Evolutionary conservation across 2,888 invertebrate species (phyloP).

Genomic region (Patella pellucida): DNA sequence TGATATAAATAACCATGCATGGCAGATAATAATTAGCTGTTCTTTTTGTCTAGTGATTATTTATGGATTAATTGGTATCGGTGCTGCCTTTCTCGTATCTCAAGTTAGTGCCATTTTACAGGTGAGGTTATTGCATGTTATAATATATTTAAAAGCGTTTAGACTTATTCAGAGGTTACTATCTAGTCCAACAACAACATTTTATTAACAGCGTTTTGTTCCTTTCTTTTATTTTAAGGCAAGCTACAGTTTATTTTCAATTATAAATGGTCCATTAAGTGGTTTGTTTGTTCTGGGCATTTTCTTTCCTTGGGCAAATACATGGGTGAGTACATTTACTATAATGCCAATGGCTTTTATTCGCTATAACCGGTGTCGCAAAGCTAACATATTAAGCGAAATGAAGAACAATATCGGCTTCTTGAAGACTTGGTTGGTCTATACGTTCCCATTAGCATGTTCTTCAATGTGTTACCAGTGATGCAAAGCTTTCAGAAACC

Average conservation of each 20-base stretch:
- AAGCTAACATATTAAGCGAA: background rate
- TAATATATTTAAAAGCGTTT: background rate
- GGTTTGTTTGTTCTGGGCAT: conserved; percentile 26
- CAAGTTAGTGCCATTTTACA: conserved; percentile 86
- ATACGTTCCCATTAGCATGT: no score
- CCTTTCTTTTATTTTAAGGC: conserved; percentile 17
- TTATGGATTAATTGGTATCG: conserved; percentile 83
- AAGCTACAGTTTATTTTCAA: conserved; percentile 20
- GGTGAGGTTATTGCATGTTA: background rate
- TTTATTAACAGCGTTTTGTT: background rate
- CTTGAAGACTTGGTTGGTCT: no score
- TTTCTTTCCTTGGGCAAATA: conserved; percentile 31
- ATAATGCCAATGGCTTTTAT: background rate
- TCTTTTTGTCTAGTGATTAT: conserved; percentile 73
- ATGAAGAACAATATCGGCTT: no score
- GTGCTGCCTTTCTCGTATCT: conserved; percentile 86
- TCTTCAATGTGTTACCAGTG: no score
- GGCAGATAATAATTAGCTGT: background rate
- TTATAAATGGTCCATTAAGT: conserved; percentile 29
- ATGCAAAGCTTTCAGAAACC: no score
- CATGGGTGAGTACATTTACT: conserved; percentile 21
- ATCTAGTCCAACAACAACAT: no score
- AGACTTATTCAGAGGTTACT: background rate
- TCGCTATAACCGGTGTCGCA: no score
- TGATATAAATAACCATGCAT: no score